Base-by-base conservation (phyloP, 1,140 invertebrate genomes). In the Latrodectus geometricus region DNA sequence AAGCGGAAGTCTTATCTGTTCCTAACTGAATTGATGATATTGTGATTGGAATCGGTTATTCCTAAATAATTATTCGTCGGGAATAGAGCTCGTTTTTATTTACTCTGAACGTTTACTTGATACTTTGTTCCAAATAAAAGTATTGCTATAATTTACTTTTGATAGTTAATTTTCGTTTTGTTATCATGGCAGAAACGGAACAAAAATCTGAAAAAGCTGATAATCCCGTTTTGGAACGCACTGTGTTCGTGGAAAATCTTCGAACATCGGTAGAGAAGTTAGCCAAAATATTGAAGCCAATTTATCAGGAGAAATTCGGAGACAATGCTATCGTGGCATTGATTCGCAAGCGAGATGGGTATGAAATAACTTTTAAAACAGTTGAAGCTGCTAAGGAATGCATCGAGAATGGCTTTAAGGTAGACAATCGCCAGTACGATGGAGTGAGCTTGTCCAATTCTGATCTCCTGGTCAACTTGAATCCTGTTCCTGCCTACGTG, bases 401-500 rank as follows among this genome's bases (percentile, higher is more conserved):
- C 52, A 21, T 87, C 20, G 85, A 87, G 8, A 80, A 73, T 66
- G 85, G 85, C 7, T 87, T 87, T 35, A 65, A 79, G 17, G 70
- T 81, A 20, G 79, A 81, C 50, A 70, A 72, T 20, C 76, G 85
- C 4, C 76, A 79, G 48, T 80, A 87, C 48, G 85, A 87, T 80
- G 85, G 65, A 14, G 85, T 87, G 0, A 80, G 77, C 65, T 9
- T 87, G n/a, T 20, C 12, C 85, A 87, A 87, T n/a, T 80, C 76
- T 12, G 85, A 87, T 14, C 17, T 87, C 4, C 49, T 87, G 54
- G 76, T 87, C 52, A 87, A 79, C 56, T 23, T 87, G 76, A 79
- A 87, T 54, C 77, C 85, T 15, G 85, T 87, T 14, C 85, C 85
- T 48, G 76, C 85, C n/a, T 87, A 87, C 54, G 56, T 87, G n/a